Conservation (phyloP, 30 jellyfish, hydroid and myxozoan species). For the Sanderia malayensis region DNA sequence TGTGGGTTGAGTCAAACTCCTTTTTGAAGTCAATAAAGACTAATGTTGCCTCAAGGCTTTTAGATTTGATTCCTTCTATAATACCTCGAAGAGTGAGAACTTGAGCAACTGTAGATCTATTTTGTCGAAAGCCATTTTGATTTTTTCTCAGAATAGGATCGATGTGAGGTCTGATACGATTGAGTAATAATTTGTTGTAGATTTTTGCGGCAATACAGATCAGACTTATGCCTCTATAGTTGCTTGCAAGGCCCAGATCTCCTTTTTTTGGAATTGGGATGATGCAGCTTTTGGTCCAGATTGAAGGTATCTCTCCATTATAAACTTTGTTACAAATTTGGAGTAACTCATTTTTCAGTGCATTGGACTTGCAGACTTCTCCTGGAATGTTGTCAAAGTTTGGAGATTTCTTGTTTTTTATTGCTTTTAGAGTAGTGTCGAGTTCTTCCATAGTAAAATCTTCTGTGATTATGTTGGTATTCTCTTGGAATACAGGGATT, state of each 20-base stretch:
- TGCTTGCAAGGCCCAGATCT: not conserved
- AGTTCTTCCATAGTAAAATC: not conserved
- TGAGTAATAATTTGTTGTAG: conserved; percentile 9
- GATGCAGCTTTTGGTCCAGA: not conserved
- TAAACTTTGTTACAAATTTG: not conserved
- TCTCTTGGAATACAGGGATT: not conserved
- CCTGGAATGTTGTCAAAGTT: not conserved
- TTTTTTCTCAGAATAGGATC: conserved; percentile 21
- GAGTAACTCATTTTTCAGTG: not conserved
- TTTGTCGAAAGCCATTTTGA: conserved; percentile 34
- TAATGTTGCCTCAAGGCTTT: conserved; percentile 1
- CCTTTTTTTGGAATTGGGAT: conserved; percentile 19
- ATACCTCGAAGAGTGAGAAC: conserved; percentile 7
- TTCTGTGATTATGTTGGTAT: not conserved
- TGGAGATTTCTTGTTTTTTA: not conserved
- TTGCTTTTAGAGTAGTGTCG: not conserved
- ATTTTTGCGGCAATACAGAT: conserved; percentile 18
- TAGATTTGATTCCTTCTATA: conserved; percentile 33
- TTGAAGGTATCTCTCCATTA: not conserved
- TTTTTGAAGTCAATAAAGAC: not conserved
- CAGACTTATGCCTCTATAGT: conserved; percentile 17
- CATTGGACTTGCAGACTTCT: conserved; percentile 4
- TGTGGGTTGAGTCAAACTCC: conserved; percentile 18
- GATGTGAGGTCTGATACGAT: conserved; percentile 13
- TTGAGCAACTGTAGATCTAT: conserved; percentile 23